phyloP scores from a whole-genome alignment of 1,140 invertebrate species.

The Sitodiplosis mosellana region DNA sequence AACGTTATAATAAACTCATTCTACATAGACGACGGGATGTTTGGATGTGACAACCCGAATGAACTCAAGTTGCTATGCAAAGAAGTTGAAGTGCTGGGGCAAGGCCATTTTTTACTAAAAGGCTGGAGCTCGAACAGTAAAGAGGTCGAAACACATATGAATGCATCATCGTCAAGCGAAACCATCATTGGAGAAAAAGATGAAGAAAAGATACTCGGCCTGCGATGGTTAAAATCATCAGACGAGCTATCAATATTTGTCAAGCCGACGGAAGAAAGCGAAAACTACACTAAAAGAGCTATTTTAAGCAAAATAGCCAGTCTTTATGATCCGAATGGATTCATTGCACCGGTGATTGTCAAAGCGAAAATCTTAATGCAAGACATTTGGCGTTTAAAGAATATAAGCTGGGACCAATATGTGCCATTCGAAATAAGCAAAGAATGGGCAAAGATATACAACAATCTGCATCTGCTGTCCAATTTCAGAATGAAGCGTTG shows the following conservation, averaged over 20 bases:
- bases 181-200: background rate
- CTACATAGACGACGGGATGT: background rate
- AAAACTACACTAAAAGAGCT: constrained; percentile 12
- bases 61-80: background rate
- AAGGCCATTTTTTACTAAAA: background rate
- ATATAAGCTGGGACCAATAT: background rate
- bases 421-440: background rate
- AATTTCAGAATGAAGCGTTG: background rate
- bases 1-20: background rate
- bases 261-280: background rate
- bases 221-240: background rate
- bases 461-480: background rate
- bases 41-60: background rate
- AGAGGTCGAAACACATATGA: background rate
- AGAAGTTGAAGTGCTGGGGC: background rate
- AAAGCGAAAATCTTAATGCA: constrained; percentile 23
- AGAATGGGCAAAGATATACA: background rate
- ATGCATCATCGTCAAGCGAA: background rate
- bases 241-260: background rate
- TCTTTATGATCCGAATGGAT: constrained; percentile 23
- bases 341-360: constrained; percentile 20
- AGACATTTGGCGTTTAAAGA: constrained; percentile 15
- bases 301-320: constrained; percentile 15
- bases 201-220: background rate
- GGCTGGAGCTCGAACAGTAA: background rate